Evolutionary conservation across 64 coral and sea anemone genomes (phyloP), one percentile per base, ranked within the genome.

Genomic region (Dendronephthya gigantea): DNA sequence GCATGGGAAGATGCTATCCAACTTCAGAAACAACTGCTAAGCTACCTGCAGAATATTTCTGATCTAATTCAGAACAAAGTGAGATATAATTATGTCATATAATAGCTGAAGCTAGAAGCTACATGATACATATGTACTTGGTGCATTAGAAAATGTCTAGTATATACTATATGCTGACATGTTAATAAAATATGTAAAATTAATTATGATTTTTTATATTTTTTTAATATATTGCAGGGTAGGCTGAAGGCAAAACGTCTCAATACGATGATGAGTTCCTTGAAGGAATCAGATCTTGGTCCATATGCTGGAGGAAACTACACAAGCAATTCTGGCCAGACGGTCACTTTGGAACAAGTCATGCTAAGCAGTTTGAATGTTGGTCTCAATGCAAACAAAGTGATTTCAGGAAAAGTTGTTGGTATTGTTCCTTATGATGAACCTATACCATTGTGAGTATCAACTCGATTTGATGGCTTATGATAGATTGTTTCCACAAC

Each of bases 391-490:
- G 25, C 76, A 55, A 92, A 92, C 82, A 98, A 93, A 19, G 95
- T 98, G 43, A 83, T 91, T 12, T 84, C 93, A 22, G 92, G 92
- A 23, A 89, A 90, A 88, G 87, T 98, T 88, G 90, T 98, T 48
- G 95, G 95, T 27, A 91, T 86, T 86, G 95, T 98, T 19, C 84
- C 87, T 30, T 85, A 93, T 90, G 92, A 98, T 41, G 92, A 98
- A 22, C 95, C 95, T 30, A 43, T 98, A 15, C 95, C 95, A 56
- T 93, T 93, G 95, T 98, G 89, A 93, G 95, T 93, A 11, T 33
- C 13, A 36, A 19, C 25, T 62, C 30, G 29, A 5, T 34, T 30
- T 19, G 19, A 74, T 74, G 68, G 22, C 22, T 28, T 17, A 30
- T 74, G 1, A 25, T 27, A 35, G 32, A 0, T 74, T 33, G 19